Base-by-base conservation (phyloP, 1,140 invertebrate genomes). In the Daktulosphaira vitifoliae region DNA sequence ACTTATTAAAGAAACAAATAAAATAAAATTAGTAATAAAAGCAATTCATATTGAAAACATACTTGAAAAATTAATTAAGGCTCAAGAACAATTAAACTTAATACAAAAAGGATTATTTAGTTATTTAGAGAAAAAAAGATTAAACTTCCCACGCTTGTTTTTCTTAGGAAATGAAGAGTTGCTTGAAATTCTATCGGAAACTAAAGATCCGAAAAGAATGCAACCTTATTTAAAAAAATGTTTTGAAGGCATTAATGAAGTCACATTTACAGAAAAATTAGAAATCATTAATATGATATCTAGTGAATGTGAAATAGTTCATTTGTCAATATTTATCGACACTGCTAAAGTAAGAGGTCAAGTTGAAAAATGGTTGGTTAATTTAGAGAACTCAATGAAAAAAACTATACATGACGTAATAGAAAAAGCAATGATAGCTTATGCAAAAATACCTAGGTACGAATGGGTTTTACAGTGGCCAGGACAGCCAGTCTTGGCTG, bases 211-310 rank as follows among this genome's bases (percentile, higher is more conserved):
- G 0, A 62, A 48, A 68, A 87, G 88, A 68, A 90, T 98, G n/a
- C 93, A 97, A 74, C 92, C 92, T 15, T 92, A 97, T 81, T 77
- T 98, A 54, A 96, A 95, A 79, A 98, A 98, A 73, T 96, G 92
- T 74, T 97, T 96, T 76, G 89, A 93, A 76, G 90, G 93, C 23
- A 96, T 98, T 67, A 87, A 87, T 5, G 85, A 80, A 66, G 74
- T 97, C 3, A 82, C 80, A 20, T 98, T 98, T 73, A 94, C 89
- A 0, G 82, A 86, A 7, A 48, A 62, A n/a, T 76, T 94, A 71
- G 91, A 95, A 65, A 87, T 96, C 1, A 93, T 87, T 0, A 82
- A 87, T 42, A 95, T 98, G 85, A 86, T 82, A 72, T 96, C 92
- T 3, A 87, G 85, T 65, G 92, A 96, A 74, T 87, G 83, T 20